Conservation (phyloP, 2,888 invertebrate genomes). For the Eilema caniola region DNA sequence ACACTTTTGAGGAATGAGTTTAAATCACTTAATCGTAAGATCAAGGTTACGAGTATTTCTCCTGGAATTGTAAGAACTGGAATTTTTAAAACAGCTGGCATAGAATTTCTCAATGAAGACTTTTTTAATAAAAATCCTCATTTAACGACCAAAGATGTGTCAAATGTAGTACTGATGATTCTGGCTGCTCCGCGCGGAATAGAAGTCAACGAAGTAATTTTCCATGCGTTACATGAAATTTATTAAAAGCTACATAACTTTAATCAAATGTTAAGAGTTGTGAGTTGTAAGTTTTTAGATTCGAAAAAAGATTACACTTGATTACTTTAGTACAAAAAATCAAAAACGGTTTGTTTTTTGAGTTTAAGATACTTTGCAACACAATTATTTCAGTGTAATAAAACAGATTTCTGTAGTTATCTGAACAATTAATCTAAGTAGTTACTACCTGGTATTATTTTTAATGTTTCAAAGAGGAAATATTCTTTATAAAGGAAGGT, state of each 20-base stretch:
- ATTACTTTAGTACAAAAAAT: neutral
- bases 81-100: conserved; percentile 63
- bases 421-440: conserved; percentile 40
- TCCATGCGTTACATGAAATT: conserved; percentile 64
- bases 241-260: conserved; percentile 40
- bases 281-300: too few relatives aligned
- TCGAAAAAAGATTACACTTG: neutral
- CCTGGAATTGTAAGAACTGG: conserved; percentile 79
- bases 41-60: conserved; percentile 73
- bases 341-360: neutral
- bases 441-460: conserved; percentile 36
- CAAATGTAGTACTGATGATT: conserved; percentile 65
- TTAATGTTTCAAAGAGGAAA: conserved; percentile 32
- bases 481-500: conserved; percentile 39
- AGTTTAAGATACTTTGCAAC: neutral
- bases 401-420: conserved; percentile 48
- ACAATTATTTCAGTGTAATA: neutral
- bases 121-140: conserved; percentile 61
- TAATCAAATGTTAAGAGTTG: neutral
- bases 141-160: conserved; percentile 60
- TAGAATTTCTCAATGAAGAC: conserved; percentile 56
- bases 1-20: conserved; percentile 76
- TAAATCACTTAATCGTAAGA: conserved; percentile 55
- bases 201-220: conserved; percentile 64
- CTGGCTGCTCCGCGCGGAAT: conserved; percentile 62